Conservation (phyloP, 2,888 invertebrate species). For the Sceliomorpha sp. region DNA sequence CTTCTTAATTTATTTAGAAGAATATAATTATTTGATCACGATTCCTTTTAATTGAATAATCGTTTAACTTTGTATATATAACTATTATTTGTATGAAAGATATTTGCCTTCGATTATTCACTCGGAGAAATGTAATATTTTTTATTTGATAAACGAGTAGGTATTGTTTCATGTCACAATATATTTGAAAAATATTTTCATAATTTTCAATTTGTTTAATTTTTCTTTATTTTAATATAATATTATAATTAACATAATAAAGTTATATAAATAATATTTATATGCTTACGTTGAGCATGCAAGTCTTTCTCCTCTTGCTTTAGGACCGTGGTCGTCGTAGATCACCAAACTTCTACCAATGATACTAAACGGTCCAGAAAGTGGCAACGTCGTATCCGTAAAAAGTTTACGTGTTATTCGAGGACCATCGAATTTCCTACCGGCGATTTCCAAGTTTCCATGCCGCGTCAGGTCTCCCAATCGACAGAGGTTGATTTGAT, state of each 20-base stretch:
- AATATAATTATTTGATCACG: not conserved
- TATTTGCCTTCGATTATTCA: too few species aligned
- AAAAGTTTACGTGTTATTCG: slow-evolving; percentile 87
- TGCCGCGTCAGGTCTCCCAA: slow-evolving; percentile 90
- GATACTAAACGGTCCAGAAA: slow-evolving; percentile 88
- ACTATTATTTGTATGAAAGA: too few species aligned
- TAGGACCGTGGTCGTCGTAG: slow-evolving; percentile 92
- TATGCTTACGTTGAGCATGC: slow-evolving; percentile 94
- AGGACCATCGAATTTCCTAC: slow-evolving; percentile 85
- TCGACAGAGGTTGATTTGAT: slow-evolving; percentile 84
- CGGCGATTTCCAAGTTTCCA: slow-evolving; percentile 87
- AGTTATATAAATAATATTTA: too few species aligned
- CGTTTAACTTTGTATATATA: too few species aligned
- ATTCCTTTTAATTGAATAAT: not conserved
- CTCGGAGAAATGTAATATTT: too few species aligned
- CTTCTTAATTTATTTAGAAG: too few species aligned
- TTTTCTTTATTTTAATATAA: too few species aligned
- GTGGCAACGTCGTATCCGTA: slow-evolving; percentile 88
- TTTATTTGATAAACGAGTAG: too few species aligned
- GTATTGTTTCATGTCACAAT: too few species aligned
- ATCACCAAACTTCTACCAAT: slow-evolving; percentile 92
- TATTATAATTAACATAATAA: too few species aligned
- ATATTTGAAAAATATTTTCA: too few species aligned
- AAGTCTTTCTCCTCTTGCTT: slow-evolving; percentile 92
- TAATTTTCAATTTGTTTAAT: too few species aligned